Conservation (phyloP, 2,888 invertebrate genomes). For the Drosophila lacicola region DNA sequence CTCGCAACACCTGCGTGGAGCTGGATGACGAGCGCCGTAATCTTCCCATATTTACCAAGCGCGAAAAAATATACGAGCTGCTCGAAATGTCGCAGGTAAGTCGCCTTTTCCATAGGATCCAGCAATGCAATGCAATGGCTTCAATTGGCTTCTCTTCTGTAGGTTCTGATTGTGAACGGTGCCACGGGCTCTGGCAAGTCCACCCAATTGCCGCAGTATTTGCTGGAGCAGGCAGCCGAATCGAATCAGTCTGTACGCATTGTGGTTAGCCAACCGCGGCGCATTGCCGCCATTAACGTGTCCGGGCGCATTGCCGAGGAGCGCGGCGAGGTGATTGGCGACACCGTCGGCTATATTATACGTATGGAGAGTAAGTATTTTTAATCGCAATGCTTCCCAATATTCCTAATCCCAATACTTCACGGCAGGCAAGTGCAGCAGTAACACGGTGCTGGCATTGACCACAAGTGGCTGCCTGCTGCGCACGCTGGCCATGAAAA, state of each 20-base stretch:
- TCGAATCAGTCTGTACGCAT: constrained; percentile 90
- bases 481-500: constrained; percentile 93
- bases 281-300: constrained; percentile 95
- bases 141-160: constrained; percentile 54
- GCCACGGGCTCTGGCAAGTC: constrained; percentile 98
- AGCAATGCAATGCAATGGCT: too few relatives aligned
- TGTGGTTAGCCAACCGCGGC: constrained; percentile 96
- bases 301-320: constrained; percentile 93
- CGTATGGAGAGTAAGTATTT: constrained; percentile 89
- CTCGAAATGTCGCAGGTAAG: constrained; percentile 71
- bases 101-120: neutral
- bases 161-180: constrained; percentile 91
- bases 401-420: neutral
- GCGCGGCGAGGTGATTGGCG: constrained; percentile 89
- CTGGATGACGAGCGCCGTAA: constrained; percentile 61
- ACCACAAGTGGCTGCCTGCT: constrained; percentile 86
- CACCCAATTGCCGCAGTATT: constrained; percentile 97
- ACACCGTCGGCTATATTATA: constrained; percentile 95
- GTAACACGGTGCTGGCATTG: constrained; percentile 78
- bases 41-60: constrained; percentile 75
- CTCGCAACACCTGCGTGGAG: constrained; percentile 31
- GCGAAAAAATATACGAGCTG: constrained; percentile 55
- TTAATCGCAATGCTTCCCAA: neutral
- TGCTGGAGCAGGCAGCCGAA: constrained; percentile 90
- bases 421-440: constrained; percentile 70